Base-by-base conservation (phyloP, 2,888 invertebrate species). In the Phengaris alcon region DNA sequence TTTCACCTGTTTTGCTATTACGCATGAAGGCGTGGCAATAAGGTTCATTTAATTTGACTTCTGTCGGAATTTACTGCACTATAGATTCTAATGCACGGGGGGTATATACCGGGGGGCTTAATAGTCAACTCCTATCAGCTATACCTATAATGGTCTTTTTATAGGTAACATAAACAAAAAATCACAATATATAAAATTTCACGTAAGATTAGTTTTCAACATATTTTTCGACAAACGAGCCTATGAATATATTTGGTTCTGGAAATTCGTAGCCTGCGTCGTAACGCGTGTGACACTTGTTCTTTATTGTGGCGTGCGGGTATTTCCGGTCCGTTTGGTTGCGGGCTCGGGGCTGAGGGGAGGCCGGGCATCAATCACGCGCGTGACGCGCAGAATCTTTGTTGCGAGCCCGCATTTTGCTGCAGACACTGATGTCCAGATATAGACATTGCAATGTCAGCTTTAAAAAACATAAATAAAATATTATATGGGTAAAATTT, bases 351-450 rank as follows among this genome's bases (percentile, higher is more conserved):
- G 59, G 59, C 22, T 22, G 59, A 77, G 78, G 81, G 83, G 83
- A 80, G 81, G 77, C 79, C 78, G 79, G 79, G 81, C 87, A 91
- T 93, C 91, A 90, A 92, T 93, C 93, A 92, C 83, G 75, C 73
- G 77, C 83, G 85, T 91, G 91, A 91, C 90, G 83, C 78, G 89
- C 89, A 87, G 80, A 88, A 88, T 85, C 88, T 89, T 90, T 88
- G 82, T 83, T 81, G 77, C 78, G 78, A 77, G 76, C 68, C 73
- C 80, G 77, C 83, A 87, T 87, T 87, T 87, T 85, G 85, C 82
- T 83, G 84, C 80, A 84, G 80, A 82, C 84, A 86, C 86, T 86
- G 84, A 86, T 85, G 80, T 77, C 80, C 80, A 81, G 81, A 76
- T 79, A 80, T 81, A 82, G 80, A 81, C 80, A 81, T 81, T 81